Base-by-base conservation (phyloP, 2,113 vertebrate species). In the Psilopogon haemacephalus region DNA sequence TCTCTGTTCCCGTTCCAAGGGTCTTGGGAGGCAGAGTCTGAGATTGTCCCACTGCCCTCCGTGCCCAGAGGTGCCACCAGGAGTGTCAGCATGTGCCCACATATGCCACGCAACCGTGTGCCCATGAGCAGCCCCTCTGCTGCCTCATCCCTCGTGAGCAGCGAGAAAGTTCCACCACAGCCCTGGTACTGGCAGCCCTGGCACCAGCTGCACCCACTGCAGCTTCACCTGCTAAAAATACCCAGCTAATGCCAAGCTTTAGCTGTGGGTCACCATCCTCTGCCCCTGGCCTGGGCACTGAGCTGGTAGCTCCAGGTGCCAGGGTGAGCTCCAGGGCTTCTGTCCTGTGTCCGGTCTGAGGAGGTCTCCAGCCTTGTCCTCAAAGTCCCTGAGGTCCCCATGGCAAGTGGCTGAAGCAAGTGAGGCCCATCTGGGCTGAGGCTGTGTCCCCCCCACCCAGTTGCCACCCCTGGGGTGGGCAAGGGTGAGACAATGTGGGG, bases 391-490 rank as follows among this genome's bases (percentile, higher is more conserved):
- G 20, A 6, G 18, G 9, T 7, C 11, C 62, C 56, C 6, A 15
- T 5, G 48, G 5, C 5, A 6, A 23, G 27, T 35, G 21, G 3
- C 59, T 71, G 6, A 35, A 60, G 28, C n/a, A 6, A 14, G 50
- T 24, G 21, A 35, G 67, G 35, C 46, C n/a, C 9, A 0, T 2
- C 0, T 1, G 6, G 12, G 35, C 38, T 23, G 40, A 48, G 37
- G 6, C 69, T 42, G 37, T 40, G 69, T 8, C 54, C 40, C 7
- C 21, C 20, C 40, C n/a, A n/a, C n/a, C 42, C 26, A 0, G 35
- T 8, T 3, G 1, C 30, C 15, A 8, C 24, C 15, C 7, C 52
- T 2, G 3, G 77, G 26, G 37, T 27, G 1, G 4, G 30, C 1
- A 6, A 21, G 37, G 50, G 11, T 23, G 67, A 67, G 42, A 33